These are phyloP conservation scores for Eulimnadia texana DNA, from an alignment of 1,140 invertebrate species.

Conservation along the genomic window DNA sequence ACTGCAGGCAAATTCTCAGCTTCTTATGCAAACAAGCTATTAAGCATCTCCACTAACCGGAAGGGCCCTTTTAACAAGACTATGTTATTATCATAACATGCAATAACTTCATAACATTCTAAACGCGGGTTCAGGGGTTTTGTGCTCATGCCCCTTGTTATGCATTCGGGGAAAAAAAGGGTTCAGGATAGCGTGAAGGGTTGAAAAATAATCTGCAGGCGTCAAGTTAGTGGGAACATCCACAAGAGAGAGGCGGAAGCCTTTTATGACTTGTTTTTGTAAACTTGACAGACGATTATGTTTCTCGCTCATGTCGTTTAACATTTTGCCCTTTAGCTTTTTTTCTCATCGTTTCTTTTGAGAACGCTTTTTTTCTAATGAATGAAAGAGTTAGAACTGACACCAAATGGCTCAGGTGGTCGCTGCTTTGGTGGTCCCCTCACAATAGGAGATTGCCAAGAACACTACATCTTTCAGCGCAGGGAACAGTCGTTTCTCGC, in stretches of 20 bases:
- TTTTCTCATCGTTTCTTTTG: not conserved
- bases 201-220: not conserved
- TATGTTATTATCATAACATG: no score
- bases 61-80: no score
- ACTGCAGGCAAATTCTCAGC: not conserved
- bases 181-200: not conserved
- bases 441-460: not conserved
- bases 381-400: no score
- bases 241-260: not conserved
- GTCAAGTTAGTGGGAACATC: no score
- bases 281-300: not conserved
- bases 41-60: not conserved
- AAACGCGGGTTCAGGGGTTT: no score
- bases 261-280: not conserved
- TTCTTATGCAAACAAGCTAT: not conserved
- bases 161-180: not conserved
- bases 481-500: no score
- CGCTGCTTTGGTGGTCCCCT: not conserved
- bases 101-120: not conserved
- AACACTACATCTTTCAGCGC: not conserved
- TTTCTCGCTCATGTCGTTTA: not conserved
- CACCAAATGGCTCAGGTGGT: not conserved
- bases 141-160: not conserved
- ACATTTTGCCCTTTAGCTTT: not conserved
- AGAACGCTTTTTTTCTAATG: no score